These are phyloP conservation scores for Hydroisotoma schaefferi DNA, from an alignment of 2,888 invertebrate species.

Conservation along the genomic window DNA sequence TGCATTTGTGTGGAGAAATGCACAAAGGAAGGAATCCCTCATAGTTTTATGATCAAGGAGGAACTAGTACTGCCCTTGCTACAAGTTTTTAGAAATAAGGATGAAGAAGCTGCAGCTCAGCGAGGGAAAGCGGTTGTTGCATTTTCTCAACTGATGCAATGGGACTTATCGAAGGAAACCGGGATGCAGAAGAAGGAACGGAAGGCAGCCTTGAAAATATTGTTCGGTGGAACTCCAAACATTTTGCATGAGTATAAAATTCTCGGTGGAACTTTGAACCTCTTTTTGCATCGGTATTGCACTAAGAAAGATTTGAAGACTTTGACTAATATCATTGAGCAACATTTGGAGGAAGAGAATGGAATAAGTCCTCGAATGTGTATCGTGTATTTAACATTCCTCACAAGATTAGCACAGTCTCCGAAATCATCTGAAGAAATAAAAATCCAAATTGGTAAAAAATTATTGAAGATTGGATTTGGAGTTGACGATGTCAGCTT, in stretches of 20 bases:
- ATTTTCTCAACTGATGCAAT: constrained; percentile 10
- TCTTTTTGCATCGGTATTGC: constrained; percentile 8
- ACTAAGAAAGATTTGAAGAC: constrained; percentile 11
- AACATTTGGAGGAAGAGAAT: constrained; percentile 5
- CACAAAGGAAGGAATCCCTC: constrained; percentile 14
- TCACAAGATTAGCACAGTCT: constrained; percentile 14
- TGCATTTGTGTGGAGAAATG: constrained; percentile 27
- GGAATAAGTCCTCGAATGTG: constrained; percentile 19
- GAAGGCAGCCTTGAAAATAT: constrained; percentile 2
- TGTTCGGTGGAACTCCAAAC: constrained; percentile 27
- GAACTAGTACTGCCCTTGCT: constrained; percentile 13
- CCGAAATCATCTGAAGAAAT: neutral
- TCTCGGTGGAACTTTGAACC: constrained; percentile 7
- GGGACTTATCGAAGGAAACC: constrained; percentile 7
- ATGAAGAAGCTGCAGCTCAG: constrained; percentile 14
- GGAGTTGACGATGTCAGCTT: constrained; percentile 15
- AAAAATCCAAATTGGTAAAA: constrained; percentile 14
- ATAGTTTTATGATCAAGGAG: constrained; percentile 3
- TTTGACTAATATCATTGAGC: neutral
- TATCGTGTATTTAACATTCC: constrained; percentile 14
- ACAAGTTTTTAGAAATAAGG: constrained; percentile 17
- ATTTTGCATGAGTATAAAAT: constrained; percentile 23
- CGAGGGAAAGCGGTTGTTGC: constrained; percentile 1
- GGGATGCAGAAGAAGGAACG: constrained; percentile 22
- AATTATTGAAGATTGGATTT: constrained; percentile 11